Percentiles rank a stretch among this genome's conserved stretches.
Conservation (phyloP, 2,888 invertebrate species). For the Andrena camellia region DNA sequence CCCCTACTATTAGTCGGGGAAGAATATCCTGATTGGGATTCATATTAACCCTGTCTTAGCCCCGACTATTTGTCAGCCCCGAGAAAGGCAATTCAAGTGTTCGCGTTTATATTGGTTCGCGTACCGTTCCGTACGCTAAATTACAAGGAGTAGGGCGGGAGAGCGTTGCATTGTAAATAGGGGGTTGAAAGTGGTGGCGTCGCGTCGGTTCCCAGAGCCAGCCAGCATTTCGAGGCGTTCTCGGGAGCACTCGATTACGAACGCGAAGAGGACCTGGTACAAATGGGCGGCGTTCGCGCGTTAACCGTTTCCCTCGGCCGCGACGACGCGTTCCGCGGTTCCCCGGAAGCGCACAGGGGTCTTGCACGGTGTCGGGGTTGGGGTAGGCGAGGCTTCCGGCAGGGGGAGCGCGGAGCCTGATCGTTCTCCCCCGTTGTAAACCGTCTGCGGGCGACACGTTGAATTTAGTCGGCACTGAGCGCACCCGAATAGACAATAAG, state of each 20-base stretch:
- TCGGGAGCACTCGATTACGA: conserved; percentile 74
- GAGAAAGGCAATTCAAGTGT: conserved; percentile 64
- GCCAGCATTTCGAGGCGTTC: conserved; percentile 43
- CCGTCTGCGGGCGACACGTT: conserved; percentile 65
- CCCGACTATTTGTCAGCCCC: conserved; percentile 43
- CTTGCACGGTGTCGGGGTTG: conserved; percentile 8
- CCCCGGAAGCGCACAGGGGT: conserved; percentile 37
- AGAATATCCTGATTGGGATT: too few relatives aligned
- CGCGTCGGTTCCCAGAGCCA: not conserved
- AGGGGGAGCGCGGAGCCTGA: conserved; percentile 48
- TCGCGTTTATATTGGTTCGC: conserved; percentile 74
- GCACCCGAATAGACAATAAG: conserved; percentile 60
- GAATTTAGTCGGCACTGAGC: conserved; percentile 60
- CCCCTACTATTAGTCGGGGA: too few relatives aligned
- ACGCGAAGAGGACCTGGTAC: conserved; percentile 39
- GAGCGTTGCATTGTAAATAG: conserved; percentile 73
- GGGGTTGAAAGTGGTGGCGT: conserved; percentile 41
- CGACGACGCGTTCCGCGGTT: conserved; percentile 71
- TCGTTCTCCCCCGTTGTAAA: conserved; percentile 55
- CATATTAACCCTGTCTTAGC: too few relatives aligned
- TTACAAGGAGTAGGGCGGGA: conserved; percentile 59
- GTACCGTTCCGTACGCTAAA: conserved; percentile 72
- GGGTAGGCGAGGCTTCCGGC: conserved; percentile 11
- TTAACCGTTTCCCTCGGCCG: conserved; percentile 33
- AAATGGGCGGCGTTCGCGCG: conserved; percentile 45